Percentiles rank a stretch among this genome's conserved stretches.
These are phyloP conservation scores for Erethizon dorsatum DNA, from an alignment of 2,797 vertebrate genomes.

Conservation along the genomic window DNA sequence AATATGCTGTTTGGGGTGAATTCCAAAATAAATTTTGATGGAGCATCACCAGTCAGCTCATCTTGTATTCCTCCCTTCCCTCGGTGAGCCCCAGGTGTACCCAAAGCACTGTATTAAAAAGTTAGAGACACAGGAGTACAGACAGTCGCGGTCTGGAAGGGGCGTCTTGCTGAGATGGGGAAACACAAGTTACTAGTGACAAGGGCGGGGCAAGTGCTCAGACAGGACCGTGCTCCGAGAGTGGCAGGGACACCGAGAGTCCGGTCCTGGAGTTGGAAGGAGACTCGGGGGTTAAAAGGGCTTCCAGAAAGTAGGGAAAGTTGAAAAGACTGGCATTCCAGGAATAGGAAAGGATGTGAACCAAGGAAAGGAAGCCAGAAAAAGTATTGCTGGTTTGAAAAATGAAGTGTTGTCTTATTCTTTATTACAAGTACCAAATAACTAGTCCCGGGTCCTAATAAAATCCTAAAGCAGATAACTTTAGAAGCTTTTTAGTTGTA, in stretches of 20 bases:
- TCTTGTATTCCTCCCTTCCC: neutral
- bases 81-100: neutral
- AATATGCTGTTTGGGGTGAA: neutral
- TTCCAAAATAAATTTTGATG: slow-evolving; percentile 15
- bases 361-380: neutral
- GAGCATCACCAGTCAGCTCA: neutral
- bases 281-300: neutral
- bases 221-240: neutral
- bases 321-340: neutral
- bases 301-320: neutral
- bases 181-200: neutral
- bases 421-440: neutral
- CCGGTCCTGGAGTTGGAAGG: neutral
- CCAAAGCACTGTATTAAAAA: neutral
- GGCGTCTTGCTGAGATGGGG: neutral
- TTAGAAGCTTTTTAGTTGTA: neutral
- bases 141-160: neutral
- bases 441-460: neutral
- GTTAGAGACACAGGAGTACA: neutral
- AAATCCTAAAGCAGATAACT: neutral
- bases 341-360: neutral
- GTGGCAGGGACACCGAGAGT: neutral
- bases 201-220: neutral
- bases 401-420: neutral
- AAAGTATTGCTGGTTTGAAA: neutral